Conservation (phyloP, 1,140 invertebrate species). For the Pseudomyrmex cubaensis region DNA sequence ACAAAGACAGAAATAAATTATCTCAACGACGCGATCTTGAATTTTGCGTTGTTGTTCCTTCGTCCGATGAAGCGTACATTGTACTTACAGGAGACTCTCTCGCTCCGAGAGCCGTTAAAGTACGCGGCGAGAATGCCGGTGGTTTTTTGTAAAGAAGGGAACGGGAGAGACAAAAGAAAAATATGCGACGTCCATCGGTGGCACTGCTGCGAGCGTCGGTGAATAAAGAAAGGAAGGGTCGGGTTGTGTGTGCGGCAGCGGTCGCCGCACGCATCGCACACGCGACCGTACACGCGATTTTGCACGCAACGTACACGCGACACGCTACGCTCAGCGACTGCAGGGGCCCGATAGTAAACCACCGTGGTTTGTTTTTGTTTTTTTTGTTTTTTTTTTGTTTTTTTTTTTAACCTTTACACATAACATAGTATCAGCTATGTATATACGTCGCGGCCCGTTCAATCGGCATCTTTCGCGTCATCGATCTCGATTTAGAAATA, state of each 20-base stretch:
- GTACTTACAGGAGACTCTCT: neutral
- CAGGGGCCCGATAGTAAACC: no score
- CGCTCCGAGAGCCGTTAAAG: neutral
- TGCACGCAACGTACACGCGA: neutral
- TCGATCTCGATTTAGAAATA: no score
- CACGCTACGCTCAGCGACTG: no score
- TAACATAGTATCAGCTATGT: no score
- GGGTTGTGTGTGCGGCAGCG: no score
- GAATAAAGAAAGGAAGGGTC: constrained; percentile 8
- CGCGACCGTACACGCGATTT: neutral
- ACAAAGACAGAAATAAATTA: neutral
- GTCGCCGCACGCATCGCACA: constrained; percentile 12
- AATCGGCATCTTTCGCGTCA: no score
- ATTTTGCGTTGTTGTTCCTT: neutral
- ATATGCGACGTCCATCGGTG: constrained; percentile 8
- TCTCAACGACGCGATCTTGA: neutral
- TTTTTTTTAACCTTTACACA: neutral
- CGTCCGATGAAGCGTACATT: neutral
- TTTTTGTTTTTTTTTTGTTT: no score
- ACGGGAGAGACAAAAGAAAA: neutral
- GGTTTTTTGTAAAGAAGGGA: constrained; percentile 17
- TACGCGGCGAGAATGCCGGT: neutral
- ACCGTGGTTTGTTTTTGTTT: neutral
- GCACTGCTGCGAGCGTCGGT: neutral
- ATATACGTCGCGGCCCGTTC: no score